These are phyloP conservation scores for Marmota flaviventris DNA, from an alignment of 2,113 vertebrate species.

Conservation along the genomic window DNA sequence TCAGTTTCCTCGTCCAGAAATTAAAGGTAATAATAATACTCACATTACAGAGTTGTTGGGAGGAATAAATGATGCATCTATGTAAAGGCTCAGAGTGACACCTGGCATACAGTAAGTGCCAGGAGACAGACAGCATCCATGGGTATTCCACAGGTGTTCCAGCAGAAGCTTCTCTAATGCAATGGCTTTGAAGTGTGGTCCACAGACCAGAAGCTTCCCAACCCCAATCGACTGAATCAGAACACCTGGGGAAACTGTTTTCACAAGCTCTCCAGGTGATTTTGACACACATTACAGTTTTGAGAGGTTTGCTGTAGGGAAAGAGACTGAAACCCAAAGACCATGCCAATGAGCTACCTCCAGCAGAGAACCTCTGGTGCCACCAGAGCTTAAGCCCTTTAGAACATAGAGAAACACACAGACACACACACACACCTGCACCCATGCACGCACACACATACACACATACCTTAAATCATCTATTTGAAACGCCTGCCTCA, in stretches of 20 bases:
- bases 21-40: not conserved
- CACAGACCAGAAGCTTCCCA: too few species aligned
- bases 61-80: not conserved
- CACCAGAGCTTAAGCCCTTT: not conserved
- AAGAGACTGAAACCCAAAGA: not conserved
- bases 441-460: not conserved
- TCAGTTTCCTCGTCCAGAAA: not conserved
- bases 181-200: too few species aligned
- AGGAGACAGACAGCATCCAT: too few species aligned
- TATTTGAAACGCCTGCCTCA: not conserved
- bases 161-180: too few species aligned
- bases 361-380: not conserved
- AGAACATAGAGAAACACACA: not conserved
- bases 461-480: not conserved
- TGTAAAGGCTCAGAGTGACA: too few species aligned
- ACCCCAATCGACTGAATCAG: too few species aligned
- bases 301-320: not conserved
- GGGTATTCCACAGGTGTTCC: too few species aligned
- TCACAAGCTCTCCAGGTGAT: too few species aligned
- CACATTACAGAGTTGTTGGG: not conserved
- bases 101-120: too few species aligned
- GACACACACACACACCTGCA: not conserved
- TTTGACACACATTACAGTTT: too few species aligned
- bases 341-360: not conserved
- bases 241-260: too few species aligned